phyloP scores from a whole-genome alignment of 2,113 vertebrate genomes.

The Rhipidura dahli region DNA sequence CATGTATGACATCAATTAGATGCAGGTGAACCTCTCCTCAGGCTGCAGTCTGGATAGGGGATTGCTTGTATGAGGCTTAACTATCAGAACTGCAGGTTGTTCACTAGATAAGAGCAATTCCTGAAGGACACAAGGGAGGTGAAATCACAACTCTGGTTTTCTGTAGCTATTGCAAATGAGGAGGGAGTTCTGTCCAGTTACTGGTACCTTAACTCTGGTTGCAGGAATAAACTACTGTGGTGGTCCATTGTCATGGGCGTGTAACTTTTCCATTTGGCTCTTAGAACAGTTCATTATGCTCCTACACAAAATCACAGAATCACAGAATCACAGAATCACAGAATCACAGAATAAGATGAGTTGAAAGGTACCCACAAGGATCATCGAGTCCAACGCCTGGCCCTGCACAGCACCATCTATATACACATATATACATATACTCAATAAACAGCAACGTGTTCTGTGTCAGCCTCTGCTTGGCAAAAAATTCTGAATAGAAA shows the following conservation, averaged over 20 bases:
- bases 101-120: background rate
- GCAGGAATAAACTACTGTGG: background rate
- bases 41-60: background rate
- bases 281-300: background rate
- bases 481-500: background rate
- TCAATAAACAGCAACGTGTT: background rate
- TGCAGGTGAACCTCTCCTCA: background rate
- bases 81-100: background rate
- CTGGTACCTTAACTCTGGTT: background rate
- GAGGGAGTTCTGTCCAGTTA: background rate
- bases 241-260: background rate
- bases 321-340: background rate
- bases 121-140: background rate
- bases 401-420: background rate
- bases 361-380: background rate
- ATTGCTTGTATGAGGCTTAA: background rate
- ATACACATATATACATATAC: background rate
- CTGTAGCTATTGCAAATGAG: background rate
- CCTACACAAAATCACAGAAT: background rate
- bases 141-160: background rate
- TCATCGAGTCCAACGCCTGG: background rate
- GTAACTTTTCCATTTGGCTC: background rate
- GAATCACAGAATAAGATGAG: background rate
- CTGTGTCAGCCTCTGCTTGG: background rate
- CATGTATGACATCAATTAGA: background rate